phyloP scores from a whole-genome alignment of 2,113 vertebrate genomes.

The Pluvialis apricaria region DNA sequence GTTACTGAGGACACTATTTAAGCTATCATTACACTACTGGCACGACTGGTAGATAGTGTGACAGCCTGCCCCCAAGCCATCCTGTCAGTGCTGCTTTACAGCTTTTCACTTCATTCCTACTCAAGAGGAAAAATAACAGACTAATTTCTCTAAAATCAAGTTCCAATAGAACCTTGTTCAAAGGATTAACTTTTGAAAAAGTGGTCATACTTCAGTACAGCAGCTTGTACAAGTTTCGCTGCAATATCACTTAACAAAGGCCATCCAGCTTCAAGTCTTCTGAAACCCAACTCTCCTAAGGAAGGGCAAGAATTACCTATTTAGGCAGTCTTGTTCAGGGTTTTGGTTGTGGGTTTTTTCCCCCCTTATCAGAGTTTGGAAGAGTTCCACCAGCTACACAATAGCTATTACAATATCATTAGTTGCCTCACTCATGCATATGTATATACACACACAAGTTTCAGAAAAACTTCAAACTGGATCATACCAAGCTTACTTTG shows the following conservation, averaged over 20 bases:
- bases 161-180: not conserved
- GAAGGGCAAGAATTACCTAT: not conserved
- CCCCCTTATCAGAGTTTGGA: not conserved
- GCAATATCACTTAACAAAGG: not conserved
- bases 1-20: not conserved
- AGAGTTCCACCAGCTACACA: not conserved
- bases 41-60: not conserved
- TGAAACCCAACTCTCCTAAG: not conserved
- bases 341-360: rapidly evolving
- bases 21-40: not conserved
- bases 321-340: not conserved
- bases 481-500: not conserved
- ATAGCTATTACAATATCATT: not conserved
- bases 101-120: not conserved
- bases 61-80: not conserved
- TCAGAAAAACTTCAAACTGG: not conserved
- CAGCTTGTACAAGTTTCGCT: not conserved
- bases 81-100: not conserved
- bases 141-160: not conserved
- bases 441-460: not conserved
- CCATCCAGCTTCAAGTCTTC: not conserved
- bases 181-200: not conserved
- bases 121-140: not conserved
- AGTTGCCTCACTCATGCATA: not conserved
- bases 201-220: not conserved